A percentile compares a stretch with the other conserved stretches of the same genome.
phyloP scores from a whole-genome alignment of 2,113 vertebrate species.

The Oreocharis arfaki region DNA sequence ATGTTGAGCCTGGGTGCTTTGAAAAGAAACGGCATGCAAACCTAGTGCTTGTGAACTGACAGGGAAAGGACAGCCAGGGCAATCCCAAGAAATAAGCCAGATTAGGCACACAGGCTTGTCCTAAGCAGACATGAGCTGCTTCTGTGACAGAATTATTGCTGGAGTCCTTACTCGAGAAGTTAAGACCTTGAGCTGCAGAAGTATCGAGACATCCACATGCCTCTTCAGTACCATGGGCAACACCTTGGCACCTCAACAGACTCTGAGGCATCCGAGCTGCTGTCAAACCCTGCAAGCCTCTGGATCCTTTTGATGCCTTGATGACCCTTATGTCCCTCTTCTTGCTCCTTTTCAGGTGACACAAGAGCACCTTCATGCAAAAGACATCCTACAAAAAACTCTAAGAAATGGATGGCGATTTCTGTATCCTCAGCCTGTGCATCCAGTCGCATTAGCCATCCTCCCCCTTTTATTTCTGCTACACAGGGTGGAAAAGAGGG shows the following conservation, averaged over 20 bases:
- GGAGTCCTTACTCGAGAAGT: background rate
- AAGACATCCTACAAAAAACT: background rate
- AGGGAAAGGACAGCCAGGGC: background rate
- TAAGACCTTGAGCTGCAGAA: background rate
- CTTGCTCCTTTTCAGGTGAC: background rate
- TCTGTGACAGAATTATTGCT: background rate
- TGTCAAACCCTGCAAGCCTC: background rate
- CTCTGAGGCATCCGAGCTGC: background rate
- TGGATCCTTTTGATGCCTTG: background rate
- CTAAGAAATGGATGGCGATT: background rate
- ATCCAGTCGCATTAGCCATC: background rate
- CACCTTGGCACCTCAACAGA: background rate
- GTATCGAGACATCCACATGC: background rate
- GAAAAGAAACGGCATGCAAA: background rate
- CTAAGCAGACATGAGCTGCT: background rate
- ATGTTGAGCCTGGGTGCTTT: fast-evolving
- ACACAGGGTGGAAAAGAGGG: background rate
- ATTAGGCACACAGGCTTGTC: background rate
- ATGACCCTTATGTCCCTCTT: background rate
- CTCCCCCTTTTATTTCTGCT: background rate
- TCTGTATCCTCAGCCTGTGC: background rate
- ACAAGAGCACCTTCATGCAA: background rate
- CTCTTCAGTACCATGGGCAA: background rate
- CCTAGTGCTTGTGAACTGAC: background rate
- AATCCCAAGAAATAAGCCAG: background rate